phyloP scores from a whole-genome alignment of 2,113 vertebrate genomes.

The Mastomys coucha region DNA sequence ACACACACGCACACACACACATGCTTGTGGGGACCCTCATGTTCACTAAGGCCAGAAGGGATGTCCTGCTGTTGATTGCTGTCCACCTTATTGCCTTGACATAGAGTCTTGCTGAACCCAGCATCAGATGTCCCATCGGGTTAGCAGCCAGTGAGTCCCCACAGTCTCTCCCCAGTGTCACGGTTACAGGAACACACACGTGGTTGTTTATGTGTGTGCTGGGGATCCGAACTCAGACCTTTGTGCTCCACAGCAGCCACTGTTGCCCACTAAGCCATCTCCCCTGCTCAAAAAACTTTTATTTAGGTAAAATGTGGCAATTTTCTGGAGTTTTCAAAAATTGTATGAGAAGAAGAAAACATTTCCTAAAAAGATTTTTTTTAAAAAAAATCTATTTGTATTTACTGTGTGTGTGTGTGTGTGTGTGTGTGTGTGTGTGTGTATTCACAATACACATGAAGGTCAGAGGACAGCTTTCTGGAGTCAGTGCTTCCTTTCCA shows the following conservation, averaged over 20 bases:
- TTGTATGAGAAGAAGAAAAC: background rate
- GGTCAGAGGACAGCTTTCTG: background rate
- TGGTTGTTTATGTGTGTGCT: background rate
- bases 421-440: background rate
- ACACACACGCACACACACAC: background rate
- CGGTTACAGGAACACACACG: background rate
- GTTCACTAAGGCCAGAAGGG: background rate
- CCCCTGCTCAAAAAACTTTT: background rate
- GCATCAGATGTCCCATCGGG: background rate
- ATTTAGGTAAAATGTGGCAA: background rate
- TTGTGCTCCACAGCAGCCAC: background rate
- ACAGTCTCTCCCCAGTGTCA: background rate
- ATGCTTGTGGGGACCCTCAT: background rate
- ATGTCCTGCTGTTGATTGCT: background rate
- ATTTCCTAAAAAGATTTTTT: background rate
- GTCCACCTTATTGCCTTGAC: background rate
- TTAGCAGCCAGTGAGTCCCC: background rate
- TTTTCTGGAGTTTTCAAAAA: slow-evolving; percentile 47
- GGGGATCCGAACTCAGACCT: background rate
- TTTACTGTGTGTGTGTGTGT: background rate
- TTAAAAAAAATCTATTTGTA: background rate
- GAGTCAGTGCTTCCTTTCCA: background rate
- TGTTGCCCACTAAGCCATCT: background rate
- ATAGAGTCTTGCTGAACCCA: background rate
- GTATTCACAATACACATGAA: background rate